phyloP scores from a whole-genome alignment of 2,888 invertebrate genomes.

The Nymphalis urticae region DNA sequence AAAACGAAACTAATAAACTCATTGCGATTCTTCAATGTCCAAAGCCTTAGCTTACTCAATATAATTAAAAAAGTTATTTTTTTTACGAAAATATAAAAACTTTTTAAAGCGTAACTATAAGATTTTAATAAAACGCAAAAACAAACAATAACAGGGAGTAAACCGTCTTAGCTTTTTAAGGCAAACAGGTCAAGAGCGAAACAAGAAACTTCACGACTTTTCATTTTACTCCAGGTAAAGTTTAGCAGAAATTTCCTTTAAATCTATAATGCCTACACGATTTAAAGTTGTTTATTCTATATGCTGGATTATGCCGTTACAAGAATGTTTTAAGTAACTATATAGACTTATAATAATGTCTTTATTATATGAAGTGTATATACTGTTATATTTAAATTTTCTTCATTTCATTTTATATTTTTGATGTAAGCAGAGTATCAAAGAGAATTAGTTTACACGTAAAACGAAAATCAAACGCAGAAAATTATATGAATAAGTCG shows the following conservation, averaged over 20 bases:
- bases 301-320: too few species aligned
- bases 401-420: too few species aligned
- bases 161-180: constrained; percentile 13
- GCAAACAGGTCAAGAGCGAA: constrained; percentile 22
- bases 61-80: background rate
- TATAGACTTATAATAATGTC: too few species aligned
- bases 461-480: too few species aligned
- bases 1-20: background rate
- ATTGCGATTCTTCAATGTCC: background rate
- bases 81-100: background rate
- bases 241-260: constrained; percentile 5
- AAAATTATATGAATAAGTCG: too few species aligned
- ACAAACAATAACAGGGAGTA: constrained; percentile 13
- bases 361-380: too few species aligned
- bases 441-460: too few species aligned
- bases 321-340: too few species aligned
- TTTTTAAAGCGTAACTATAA: background rate
- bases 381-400: too few species aligned
- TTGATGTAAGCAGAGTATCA: too few species aligned
- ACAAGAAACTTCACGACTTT: constrained; percentile 20
- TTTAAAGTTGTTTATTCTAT: background rate
- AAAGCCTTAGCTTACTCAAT: too few species aligned
- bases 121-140: constrained; percentile 17
- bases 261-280: background rate
- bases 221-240: constrained; percentile 12